Base-by-base conservation (phyloP, 2,797 vertebrate genomes). In the Pagetopsis macropterus region DNA sequence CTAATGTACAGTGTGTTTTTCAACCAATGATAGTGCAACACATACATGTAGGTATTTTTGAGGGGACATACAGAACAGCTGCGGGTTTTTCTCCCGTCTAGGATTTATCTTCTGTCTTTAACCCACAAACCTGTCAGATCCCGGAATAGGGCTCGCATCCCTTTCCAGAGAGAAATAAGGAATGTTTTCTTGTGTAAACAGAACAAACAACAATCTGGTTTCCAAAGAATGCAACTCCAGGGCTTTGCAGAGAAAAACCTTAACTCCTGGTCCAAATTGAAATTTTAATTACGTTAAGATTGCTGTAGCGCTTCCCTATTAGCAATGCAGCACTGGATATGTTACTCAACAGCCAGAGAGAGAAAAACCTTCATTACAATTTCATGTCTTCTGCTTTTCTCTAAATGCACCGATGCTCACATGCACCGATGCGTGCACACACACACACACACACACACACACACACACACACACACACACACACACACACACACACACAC, bases 211-310 rank as follows among this genome's bases (percentile, higher is more conserved):
- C 54, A 65, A 54, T 70, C 60, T 72, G 2, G 9, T 40, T 82
- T 37, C 60, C 6, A 4, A 49, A 57, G 58, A 81, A 84, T 41
- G 59, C 67, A 64, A 81, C 84, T 84, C 70, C 43, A 50, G 72
- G 63, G 82, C 68, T 77, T 72, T 77, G 58, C 60, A 27, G 50
- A 23, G 50, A 78, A 54, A 82, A 90, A 84, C 74, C 66, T 65
- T 60, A 85, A 81, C 84, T 68, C 83, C 68, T 74, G 71, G 68
- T 85, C 68, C 80, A 84, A 88, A 89, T 83, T 90, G 80, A 90
- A 87, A 88, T 84, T 88, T 88, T 86, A 91, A 93, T 92, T 87
- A 89, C 55, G 83, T 89, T 84, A 85, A 84, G 82, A 89, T 85
- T 89, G 83, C 85, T 75, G 83, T 75, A 78, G 87, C 74, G 61